Conservation (phyloP, 2,113 vertebrate genomes). For the Axis porcinus region DNA sequence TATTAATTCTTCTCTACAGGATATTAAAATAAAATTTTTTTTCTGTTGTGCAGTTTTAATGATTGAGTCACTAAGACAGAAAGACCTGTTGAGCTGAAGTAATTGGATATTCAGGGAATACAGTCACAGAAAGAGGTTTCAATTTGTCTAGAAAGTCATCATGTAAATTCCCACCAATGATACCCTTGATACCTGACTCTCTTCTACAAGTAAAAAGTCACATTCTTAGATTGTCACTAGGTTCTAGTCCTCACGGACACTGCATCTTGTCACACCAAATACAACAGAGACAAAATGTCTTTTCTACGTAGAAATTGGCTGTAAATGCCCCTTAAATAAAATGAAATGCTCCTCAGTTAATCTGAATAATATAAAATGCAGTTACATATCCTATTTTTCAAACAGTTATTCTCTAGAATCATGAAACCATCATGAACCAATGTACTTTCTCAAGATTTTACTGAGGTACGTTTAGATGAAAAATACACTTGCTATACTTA, state of each 20-base stretch:
- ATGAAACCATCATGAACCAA: not conserved
- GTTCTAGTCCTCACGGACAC: not conserved
- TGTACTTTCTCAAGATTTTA: not conserved
- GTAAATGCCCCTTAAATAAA: not conserved
- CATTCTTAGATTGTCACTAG: not conserved
- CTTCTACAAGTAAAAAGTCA: not conserved
- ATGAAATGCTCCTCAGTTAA: not conserved
- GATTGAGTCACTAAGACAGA: conserved; percentile 48
- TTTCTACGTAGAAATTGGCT: not conserved
- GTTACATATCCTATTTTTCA: not conserved
- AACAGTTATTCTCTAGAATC: not conserved
- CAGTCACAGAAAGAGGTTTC: not conserved
- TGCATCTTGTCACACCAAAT: not conserved
- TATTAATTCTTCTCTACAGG: conserved; percentile 25
- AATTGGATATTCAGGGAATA: conserved; percentile 56
- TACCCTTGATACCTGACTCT: not conserved
- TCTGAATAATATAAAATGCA: not conserved
- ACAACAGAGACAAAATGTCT: not conserved
- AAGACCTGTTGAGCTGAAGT: conserved; percentile 20
- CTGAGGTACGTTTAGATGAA: not conserved
- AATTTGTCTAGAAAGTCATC: not conserved
- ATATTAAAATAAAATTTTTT: conserved; percentile 20
- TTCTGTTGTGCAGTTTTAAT: conserved; percentile 51
- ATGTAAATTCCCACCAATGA: conserved; percentile 2
- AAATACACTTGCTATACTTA: not conserved